Base-by-base conservation (phyloP, 2,888 invertebrate species). In the Tholera decimalis region DNA sequence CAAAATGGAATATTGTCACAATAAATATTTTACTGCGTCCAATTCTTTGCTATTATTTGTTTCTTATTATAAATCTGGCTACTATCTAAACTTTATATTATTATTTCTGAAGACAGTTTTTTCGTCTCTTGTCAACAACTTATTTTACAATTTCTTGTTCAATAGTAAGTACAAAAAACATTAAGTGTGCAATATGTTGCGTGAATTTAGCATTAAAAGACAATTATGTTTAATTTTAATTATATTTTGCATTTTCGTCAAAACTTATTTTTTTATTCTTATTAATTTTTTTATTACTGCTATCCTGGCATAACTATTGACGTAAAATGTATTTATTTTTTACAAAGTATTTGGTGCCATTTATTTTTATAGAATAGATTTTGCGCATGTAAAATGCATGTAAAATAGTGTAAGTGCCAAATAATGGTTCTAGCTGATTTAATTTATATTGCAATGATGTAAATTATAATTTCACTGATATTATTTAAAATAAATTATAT, bases 261-360 rank as follows among this genome's bases (percentile, higher is more conserved):
- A 30, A 18, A 18, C 3, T 11, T 47, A 47, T 28, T 44, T 44
- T 15, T 28, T 30, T 59, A 18, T 37, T 54, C 11, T 43, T 37
- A 2, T 1, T 24, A 18, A 20, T 15, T 1, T 22, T 53, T 33
- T 26, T 9, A n/a, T n/a, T n/a, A n/a, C n/a, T n/a, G n/a, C 33
- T 20, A 56, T 22, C 20, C 3, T 35, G 51, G 22, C 33, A 60
- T 44, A 54, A 56, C 41, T 41, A n/a, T 54, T 13, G 28, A 56
- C 20, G 26, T 59, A 18, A 20, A 62, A 51, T 44, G 6, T 59
- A 55, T 62, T 55, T 50, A 55, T 55, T 53, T 55, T 60, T 49
- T 44, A 85, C 69, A 77, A 76, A 56, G 73, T 80, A 79, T 80
- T 74, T 68, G 62, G 83, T 85, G 84, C 83, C 83, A 79, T 84